These are phyloP conservation scores for Carassius carassius DNA, from an alignment of 2,113 vertebrate genomes.

Conservation along the genomic window DNA sequence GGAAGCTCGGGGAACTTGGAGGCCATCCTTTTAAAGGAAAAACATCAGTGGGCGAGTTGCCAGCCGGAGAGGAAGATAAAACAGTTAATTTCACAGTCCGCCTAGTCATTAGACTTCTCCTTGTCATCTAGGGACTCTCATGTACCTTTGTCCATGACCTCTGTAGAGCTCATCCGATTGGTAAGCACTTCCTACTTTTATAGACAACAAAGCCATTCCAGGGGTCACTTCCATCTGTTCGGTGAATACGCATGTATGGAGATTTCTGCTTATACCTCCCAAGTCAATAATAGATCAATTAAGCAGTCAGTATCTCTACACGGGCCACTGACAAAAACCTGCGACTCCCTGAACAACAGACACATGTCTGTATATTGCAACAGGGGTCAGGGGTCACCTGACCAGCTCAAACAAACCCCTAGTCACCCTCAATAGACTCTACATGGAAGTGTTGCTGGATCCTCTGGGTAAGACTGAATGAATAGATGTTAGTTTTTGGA, in stretches of 20 bases:
- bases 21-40: conserved; percentile 67
- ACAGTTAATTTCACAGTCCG: conserved; percentile 59
- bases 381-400: conserved; percentile 36
- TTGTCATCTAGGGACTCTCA: conserved; percentile 52
- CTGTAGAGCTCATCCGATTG: conserved; percentile 61
- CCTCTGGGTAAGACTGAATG: conserved; percentile 36
- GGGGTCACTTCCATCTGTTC: conserved; percentile 70
- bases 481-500: conserved; percentile 21
- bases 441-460: not conserved
- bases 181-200: conserved; percentile 73
- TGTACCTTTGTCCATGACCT: conserved; percentile 68
- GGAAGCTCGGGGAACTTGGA: conserved; percentile 78
- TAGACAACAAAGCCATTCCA: conserved; percentile 59
- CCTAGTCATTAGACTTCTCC: conserved; percentile 52
- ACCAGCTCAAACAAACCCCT: conserved; percentile 37
- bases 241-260: conserved; percentile 74
- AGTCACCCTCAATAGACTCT: conserved; percentile 21
- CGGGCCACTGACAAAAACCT: conserved; percentile 58
- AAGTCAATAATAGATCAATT: conserved; percentile 80
- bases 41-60: conserved; percentile 71
- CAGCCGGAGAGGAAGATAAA: conserved; percentile 67
- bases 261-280: conserved; percentile 61
- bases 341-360: conserved; percentile 63
- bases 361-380: conserved; percentile 12
- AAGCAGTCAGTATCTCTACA: conserved; percentile 76